Conservation (phyloP, 2,888 invertebrate genomes). For the Hybos culiciformis region DNA sequence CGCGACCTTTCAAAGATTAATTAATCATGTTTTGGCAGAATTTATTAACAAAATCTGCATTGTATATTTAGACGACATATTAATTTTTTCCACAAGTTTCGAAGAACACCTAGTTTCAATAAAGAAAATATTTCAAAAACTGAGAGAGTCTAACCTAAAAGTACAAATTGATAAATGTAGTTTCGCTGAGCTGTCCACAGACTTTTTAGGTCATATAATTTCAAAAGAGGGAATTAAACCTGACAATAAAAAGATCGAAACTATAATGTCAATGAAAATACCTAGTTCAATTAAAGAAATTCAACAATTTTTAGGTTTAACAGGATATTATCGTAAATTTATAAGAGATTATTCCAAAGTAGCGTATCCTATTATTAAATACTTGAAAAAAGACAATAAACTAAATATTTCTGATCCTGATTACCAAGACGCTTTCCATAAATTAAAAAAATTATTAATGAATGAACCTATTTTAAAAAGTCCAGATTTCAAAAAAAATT, state of each 20-base stretch:
- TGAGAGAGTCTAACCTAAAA: background rate
- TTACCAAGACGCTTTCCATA: slow-evolving; percentile 9
- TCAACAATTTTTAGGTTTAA: no score
- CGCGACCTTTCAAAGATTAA: background rate
- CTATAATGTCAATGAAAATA: no score
- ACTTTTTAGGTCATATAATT: background rate
- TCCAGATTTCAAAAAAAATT: slow-evolving; percentile 19
- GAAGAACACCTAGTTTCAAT: background rate
- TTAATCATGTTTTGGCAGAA: background rate
- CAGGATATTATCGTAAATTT: no score
- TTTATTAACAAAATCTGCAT: background rate
- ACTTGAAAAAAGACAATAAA: slow-evolving; percentile 2
- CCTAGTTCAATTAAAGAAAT: no score
- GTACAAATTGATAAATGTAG: background rate
- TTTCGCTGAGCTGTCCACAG: background rate
- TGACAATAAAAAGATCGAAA: no score
- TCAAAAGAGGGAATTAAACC: background rate
- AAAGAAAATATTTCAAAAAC: background rate
- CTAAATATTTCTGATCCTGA: slow-evolving; percentile 4
- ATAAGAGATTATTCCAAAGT: no score
- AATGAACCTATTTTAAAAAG: slow-evolving; percentile 16
- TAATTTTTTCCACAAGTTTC: background rate
- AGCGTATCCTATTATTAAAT: background rate
- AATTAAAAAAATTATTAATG: slow-evolving; percentile 11
- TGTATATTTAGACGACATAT: background rate